Evolutionary conservation across 2,888 invertebrate species (phyloP).

Genomic region (Bellardia bayeri): DNA sequence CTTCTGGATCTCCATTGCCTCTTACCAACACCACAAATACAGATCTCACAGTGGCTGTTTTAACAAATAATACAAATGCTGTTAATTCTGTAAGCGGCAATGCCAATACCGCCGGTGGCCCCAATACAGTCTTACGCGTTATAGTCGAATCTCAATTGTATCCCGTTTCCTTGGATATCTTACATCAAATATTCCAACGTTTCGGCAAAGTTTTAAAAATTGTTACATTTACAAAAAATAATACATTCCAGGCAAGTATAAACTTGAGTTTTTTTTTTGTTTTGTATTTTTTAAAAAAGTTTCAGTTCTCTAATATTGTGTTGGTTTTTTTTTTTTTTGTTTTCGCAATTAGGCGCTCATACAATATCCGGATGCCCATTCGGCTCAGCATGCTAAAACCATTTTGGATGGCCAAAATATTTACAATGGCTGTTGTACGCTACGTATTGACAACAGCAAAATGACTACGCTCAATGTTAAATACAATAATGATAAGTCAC

Average conservation of each 20-base stretch:
- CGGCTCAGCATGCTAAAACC: conserved; percentile 98
- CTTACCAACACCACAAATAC: conserved; percentile 83
- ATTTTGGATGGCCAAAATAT: conserved; percentile 99
- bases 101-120: conserved; percentile 88
- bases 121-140: conserved; percentile 98
- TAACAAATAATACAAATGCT: conserved; percentile 83
- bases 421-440: conserved; percentile 99
- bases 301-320: conserved; percentile 60
- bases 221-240: conserved; percentile 99
- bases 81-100: conserved; percentile 85
- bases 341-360: conserved; percentile 93
- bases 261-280: too few relatives aligned
- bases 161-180: conserved; percentile 98
- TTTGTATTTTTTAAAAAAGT: too few relatives aligned
- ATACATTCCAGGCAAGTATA: conserved; percentile 86
- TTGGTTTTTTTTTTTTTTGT: conserved; percentile 90
- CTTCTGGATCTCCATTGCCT: conserved; percentile 87
- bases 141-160: conserved; percentile 99
- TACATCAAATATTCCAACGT: conserved; percentile 98
- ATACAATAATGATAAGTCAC: conserved; percentile 99
- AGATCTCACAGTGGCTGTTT: conserved; percentile 84
- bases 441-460: conserved; percentile 99
- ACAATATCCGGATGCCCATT: conserved; percentile 98
- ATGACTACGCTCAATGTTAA: conserved; percentile 99
- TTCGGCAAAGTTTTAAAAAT: conserved; percentile 99